A percentile compares a stretch with the other conserved stretches of the same genome.
phyloP scores from a whole-genome alignment of 2,797 vertebrate species.

The Sarcophilus harrisii region DNA sequence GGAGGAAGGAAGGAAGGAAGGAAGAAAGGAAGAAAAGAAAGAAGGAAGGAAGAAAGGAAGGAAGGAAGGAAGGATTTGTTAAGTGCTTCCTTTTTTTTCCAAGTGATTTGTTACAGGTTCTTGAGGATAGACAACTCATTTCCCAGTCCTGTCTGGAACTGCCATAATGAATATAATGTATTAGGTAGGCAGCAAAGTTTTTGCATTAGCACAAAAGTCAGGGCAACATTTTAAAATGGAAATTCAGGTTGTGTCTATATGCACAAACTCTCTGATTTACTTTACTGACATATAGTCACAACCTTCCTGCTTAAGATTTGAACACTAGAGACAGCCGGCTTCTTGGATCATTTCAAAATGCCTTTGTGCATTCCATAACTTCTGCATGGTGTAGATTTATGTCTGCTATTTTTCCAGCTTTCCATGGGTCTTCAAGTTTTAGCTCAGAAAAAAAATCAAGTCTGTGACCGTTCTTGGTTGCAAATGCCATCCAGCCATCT shows the following conservation, averaged over 20 bases:
- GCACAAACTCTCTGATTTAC: background rate
- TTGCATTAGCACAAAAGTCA: conserved; percentile 21
- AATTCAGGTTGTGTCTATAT: background rate
- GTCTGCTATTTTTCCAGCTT: background rate
- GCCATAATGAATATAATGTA: background rate
- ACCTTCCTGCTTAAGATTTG: background rate
- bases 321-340: background rate
- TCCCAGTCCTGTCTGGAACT: background rate
- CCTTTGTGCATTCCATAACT: background rate
- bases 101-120: background rate
- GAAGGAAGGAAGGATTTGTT: background rate
- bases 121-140: background rate
- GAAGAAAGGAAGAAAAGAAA: background rate
- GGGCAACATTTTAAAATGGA: background rate
- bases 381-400: background rate
- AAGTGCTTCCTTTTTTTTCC: background rate
- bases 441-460: conserved; percentile 62
- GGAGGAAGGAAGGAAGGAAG: background rate
- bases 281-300: background rate
- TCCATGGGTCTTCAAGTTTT: conserved; percentile 2
- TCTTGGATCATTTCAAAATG: background rate
- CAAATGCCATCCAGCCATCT: conserved; percentile 44
- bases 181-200: background rate
- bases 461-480: conserved; percentile 55
- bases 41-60: background rate